Evolutionary conservation across 2,113 vertebrate genomes (phyloP).

Genomic region (Tor tambroides): DNA sequence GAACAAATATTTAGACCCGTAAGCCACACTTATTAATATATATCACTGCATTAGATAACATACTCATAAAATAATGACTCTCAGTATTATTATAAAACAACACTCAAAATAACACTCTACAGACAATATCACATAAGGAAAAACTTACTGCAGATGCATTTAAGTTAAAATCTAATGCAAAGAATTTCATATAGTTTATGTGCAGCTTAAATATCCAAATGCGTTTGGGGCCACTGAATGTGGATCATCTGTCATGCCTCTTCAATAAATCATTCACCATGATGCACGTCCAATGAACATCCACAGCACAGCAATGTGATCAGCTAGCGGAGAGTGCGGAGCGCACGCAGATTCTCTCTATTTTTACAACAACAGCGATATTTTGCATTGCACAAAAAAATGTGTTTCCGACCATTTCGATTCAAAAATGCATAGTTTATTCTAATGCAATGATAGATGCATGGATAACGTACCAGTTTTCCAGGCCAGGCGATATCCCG

Average conservation of each 20-base stretch:
- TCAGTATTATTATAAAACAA: no score
- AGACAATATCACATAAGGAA: no score
- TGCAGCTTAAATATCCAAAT: neutral
- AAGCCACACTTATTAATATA: neutral
- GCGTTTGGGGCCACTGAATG: neutral
- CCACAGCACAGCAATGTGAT: neutral
- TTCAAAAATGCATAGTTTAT: neutral
- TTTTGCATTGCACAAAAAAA: neutral
- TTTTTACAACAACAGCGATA: neutral
- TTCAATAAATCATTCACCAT: neutral
- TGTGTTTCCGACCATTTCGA: neutral
- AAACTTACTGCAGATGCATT: no score
- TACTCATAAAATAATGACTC: neutral
- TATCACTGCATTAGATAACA: neutral
- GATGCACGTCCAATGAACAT: neutral
- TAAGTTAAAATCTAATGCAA: neutral
- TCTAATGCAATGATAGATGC: neutral
- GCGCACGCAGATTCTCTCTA: neutral
- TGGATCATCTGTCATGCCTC: neutral
- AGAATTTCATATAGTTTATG: neutral
- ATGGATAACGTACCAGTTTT: neutral
- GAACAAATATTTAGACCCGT: neutral
- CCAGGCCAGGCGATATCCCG: conserved; percentile 6
- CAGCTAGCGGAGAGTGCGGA: neutral
- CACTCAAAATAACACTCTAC: no score